phyloP scores from a whole-genome alignment of 2,797 vertebrate species.

The Dermochelys coriacea region DNA sequence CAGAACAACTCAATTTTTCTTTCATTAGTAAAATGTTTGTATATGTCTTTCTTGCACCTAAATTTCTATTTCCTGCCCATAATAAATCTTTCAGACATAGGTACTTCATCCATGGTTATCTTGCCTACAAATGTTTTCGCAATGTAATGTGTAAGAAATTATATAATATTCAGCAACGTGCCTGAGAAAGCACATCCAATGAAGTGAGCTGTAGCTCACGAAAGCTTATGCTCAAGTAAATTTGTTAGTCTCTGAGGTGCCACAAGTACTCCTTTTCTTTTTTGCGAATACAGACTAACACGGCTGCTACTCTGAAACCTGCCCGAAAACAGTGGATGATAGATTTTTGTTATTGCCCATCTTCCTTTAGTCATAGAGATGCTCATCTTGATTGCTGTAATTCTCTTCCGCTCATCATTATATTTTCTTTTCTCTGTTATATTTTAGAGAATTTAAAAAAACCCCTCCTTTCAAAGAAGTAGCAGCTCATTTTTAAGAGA shows the following conservation, averaged over 20 bases:
- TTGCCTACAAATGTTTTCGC: neutral
- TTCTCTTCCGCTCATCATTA: neutral
- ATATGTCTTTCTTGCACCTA: fast-evolving
- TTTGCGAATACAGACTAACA: no score
- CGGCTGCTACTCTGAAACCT: no score
- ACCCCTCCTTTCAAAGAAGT: neutral
- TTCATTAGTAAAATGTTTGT: neutral
- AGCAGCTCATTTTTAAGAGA: conserved; percentile 19
- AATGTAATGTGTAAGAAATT: neutral
- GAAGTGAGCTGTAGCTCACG: no score
- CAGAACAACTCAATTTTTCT: neutral
- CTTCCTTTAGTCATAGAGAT: conserved; percentile 26
- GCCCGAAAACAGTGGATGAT: neutral
- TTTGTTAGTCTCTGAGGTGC: no score
- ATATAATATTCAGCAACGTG: neutral
- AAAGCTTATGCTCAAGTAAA: no score
- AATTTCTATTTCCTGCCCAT: neutral
- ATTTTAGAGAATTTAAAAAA: neutral
- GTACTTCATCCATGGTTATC: fast-evolving
- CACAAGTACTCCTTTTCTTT: no score
- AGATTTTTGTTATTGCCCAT: neutral
- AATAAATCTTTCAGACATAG: neutral
- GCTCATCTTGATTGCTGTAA: neutral
- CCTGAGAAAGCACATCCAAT: neutral
- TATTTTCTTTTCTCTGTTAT: neutral